These are phyloP conservation scores for Pachyrhynchus sulphureomaculatus DNA, from an alignment of 1,140 invertebrate genomes.

Conservation along the genomic window DNA sequence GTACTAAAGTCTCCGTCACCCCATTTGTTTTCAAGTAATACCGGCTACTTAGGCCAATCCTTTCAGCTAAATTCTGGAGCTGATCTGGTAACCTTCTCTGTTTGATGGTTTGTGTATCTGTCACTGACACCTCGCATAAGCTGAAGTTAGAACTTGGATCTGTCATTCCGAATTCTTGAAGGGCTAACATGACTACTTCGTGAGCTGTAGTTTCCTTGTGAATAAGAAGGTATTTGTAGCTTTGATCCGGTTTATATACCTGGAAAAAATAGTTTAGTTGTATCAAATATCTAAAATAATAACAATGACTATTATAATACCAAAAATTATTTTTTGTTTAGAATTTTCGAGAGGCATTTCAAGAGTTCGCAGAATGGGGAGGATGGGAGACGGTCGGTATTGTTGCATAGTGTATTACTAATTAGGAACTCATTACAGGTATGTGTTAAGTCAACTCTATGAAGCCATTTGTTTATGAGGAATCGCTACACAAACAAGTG, in stretches of 20 bases:
- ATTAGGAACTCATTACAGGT: too few relatives aligned
- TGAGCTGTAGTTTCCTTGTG: conserved; percentile 98
- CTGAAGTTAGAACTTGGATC: conserved; percentile 88
- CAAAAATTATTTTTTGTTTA: too few relatives aligned
- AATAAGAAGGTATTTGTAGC: conserved; percentile 95
- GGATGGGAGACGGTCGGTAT: too few relatives aligned
- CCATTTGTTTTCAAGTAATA: conserved; percentile 98
- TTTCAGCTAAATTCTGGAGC: conserved; percentile 92
- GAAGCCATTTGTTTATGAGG: too few relatives aligned
- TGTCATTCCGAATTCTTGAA: conserved; percentile 95
- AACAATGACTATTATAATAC: too few relatives aligned
- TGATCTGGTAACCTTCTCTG: conserved; percentile 93
- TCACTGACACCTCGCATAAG: conserved; percentile 92
- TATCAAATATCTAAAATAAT: too few relatives aligned
- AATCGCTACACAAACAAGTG: too few relatives aligned
- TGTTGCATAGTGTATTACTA: too few relatives aligned
- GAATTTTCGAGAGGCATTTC: too few relatives aligned
- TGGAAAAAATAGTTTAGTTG: conserved; percentile 17
- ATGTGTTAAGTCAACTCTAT: too few relatives aligned
- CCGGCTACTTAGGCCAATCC: conserved; percentile 83
- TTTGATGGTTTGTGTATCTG: conserved; percentile 93
- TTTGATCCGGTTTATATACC: conserved; percentile 92
- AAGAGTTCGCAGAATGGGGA: too few relatives aligned
- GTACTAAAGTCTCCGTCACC: conserved; percentile 89
- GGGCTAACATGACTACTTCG: conserved; percentile 95